Evolutionary conservation across 2,113 vertebrate species (phyloP), one percentile per base, ranked within the genome.

Genomic region (Choloepus hoffmanni): DNA sequence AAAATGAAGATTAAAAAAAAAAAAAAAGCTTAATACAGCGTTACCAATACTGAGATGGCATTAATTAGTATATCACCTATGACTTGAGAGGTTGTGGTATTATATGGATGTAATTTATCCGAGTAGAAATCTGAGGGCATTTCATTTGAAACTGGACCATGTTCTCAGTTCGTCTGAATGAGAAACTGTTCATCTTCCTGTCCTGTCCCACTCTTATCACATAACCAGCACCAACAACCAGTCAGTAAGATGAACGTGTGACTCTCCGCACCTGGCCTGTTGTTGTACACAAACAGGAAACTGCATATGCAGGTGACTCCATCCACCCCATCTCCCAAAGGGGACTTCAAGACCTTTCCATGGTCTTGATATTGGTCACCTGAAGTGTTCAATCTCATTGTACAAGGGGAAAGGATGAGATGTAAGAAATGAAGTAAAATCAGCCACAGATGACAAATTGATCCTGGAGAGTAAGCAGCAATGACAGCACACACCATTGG

Each of bases 11-110:
- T 36, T 2, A 36, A 36, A 36, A 36, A 36, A 36, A 36, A 36
- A 36, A 36, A 36, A 36, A 36, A 36, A 36, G 36, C 36, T 2
- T 36, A 36, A 36, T 36, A 36, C 36, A 36, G 36, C 36, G 2
- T 55, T 97, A 65, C 36, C 62, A 50, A 40, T 97, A 84, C 85
- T 85, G 88, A 88, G 76, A 62, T 95, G 77, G 43, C 78, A 96
- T 97, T 95, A 96, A 97, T 97, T 97, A 96, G 65, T 90, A 78
- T 94, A 93, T 92, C 58, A 70, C 89, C 30, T 89, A 77, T 86
- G 95, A 87, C 90, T 89, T 92, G 50, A 95, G 79, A 95, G 67
- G 36, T 76, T 85, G 40, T 92, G 83, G 6, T 70, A 48, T 89
- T 82, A 74, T 2, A 77, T 85, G 84, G 86, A 36, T 43, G 77